A percentile compares a stretch with the other conserved stretches of the same genome.
These are phyloP conservation scores for Caenorhabditis drosophilae DNA, from an alignment of 2,888 invertebrate species.

Conservation along the genomic window DNA sequence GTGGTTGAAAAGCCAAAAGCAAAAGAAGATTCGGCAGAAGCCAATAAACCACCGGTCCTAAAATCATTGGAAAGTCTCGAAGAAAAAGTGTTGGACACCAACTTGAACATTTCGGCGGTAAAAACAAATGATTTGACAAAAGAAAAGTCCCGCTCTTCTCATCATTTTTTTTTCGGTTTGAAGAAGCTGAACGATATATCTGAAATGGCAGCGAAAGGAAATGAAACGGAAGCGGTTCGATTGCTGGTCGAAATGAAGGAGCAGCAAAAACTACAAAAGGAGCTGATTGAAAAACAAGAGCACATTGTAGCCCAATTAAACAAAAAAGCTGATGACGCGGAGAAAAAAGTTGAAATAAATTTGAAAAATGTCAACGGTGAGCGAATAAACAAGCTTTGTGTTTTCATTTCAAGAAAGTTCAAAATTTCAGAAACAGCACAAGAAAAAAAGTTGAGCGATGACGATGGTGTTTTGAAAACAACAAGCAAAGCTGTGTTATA, in stretches of 20 bases:
- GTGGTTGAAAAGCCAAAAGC: conserved; percentile 46
- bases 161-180: neutral
- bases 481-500: too few relatives aligned
- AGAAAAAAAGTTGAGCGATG: too few relatives aligned
- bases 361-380: too few relatives aligned
- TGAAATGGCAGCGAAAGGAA: conserved; percentile 48
- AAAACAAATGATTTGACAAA: too few relatives aligned
- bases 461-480: too few relatives aligned
- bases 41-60: conserved; percentile 36
- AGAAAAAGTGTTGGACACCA: conserved; percentile 53
- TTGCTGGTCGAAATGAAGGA: conserved; percentile 54
- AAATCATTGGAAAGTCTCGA: conserved; percentile 52
- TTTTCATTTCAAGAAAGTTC: too few relatives aligned
- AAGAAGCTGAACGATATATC: conserved; percentile 53
- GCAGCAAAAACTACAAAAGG: conserved; percentile 50
- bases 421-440: too few relatives aligned
- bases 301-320: conserved; percentile 52
- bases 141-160: too few relatives aligned
- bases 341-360: too few relatives aligned
- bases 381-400: too few relatives aligned
- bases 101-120: conserved; percentile 56
- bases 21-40: conserved; percentile 37
- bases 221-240: conserved; percentile 50
- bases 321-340: conserved; percentile 29
- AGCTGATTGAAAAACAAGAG: conserved; percentile 54